Percentiles rank a stretch among this genome's conserved stretches.
Conservation (phyloP, 2,888 invertebrate genomes). For the Cantharis rufa region DNA sequence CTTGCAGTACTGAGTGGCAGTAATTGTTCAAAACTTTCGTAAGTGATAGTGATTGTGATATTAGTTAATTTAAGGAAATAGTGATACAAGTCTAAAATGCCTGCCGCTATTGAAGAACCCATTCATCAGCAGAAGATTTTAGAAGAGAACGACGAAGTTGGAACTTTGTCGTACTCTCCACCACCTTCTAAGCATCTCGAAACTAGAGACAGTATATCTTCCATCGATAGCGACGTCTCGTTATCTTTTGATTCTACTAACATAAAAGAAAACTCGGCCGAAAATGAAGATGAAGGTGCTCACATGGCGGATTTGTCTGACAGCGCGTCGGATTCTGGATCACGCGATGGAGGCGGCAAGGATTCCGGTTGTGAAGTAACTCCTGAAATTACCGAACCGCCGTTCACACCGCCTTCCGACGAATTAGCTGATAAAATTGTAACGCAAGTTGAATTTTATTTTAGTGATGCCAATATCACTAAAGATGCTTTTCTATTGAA, state of each 20-base stretch:
- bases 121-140: constrained; percentile 47
- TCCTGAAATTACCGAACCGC: constrained; percentile 58
- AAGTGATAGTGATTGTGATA: constrained; percentile 49
- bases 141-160: constrained; percentile 51
- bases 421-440: constrained; percentile 79
- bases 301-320: constrained; percentile 68
- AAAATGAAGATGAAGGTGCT: constrained; percentile 64
- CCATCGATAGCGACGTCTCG: constrained; percentile 65
- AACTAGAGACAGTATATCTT: constrained; percentile 64
- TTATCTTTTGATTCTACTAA: constrained; percentile 58
- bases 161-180: constrained; percentile 47
- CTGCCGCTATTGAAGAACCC: constrained; percentile 47
- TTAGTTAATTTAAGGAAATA: constrained; percentile 40
- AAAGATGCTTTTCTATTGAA: constrained; percentile 95
- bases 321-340: constrained; percentile 66
- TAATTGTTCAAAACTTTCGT: constrained; percentile 26
- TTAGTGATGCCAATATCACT: constrained; percentile 92
- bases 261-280: constrained; percentile 33
- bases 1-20: constrained; percentile 37
- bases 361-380: constrained; percentile 72
- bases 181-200: constrained; percentile 59
- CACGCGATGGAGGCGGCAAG: constrained; percentile 65
- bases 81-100: constrained; percentile 45
- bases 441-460: constrained; percentile 92
- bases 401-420: constrained; percentile 72